Evolutionary conservation across 2,797 vertebrate genomes (phyloP).

Genomic region (Danionella dracula): DNA sequence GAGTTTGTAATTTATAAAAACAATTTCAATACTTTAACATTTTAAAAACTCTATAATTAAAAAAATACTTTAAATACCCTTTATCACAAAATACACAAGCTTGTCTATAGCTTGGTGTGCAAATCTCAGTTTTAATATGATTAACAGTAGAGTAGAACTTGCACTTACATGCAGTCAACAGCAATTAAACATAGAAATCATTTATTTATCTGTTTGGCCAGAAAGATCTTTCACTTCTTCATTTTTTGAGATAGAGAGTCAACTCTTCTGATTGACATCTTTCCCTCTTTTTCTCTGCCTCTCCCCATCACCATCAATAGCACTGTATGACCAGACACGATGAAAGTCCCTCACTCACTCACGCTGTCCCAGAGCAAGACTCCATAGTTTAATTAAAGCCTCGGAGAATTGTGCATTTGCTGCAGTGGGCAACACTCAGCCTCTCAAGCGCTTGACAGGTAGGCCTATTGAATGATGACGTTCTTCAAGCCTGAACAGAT

Average conservation of each 20-base stretch:
- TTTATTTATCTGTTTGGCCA: neutral
- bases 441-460: constrained; percentile 76
- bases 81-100: no score
- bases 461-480: constrained; percentile 64
- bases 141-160: no score
- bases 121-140: no score
- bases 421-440: constrained; percentile 58
- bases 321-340: constrained; percentile 63
- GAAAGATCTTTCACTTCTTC: neutral
- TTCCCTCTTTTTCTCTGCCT: neutral
- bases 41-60: no score
- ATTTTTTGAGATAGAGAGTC: neutral
- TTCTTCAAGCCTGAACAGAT: constrained; percentile 74
- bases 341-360: constrained; percentile 68
- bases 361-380: constrained; percentile 69
- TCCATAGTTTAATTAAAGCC: constrained; percentile 74
- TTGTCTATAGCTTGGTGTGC: no score
- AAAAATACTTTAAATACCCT: no score
- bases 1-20: no score
- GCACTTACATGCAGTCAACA: no score
- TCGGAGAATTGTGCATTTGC: constrained; percentile 65
- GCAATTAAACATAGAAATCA: no score
- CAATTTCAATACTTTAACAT: no score
- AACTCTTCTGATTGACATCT: constrained; percentile 18
- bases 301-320: constrained; percentile 39